Conservation (phyloP, 2,113 vertebrate species). For the Pachypanchax playfairii region DNA sequence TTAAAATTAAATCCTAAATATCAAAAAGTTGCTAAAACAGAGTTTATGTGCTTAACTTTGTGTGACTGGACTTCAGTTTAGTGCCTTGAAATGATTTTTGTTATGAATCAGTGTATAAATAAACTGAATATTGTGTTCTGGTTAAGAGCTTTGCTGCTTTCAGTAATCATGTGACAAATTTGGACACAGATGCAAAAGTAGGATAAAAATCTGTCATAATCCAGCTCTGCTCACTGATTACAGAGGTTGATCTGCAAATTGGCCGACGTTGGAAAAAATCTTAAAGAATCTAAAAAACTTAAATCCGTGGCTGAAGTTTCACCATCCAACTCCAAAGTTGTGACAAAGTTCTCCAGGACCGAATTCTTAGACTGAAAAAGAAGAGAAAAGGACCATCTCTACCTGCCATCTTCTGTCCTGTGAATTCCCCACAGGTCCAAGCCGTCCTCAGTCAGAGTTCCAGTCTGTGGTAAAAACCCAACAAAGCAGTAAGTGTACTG, state of each 20-base stretch:
- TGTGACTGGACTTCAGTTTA: too few species aligned
- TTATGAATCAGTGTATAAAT: background rate
- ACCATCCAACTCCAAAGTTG: background rate
- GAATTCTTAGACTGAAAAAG: background rate
- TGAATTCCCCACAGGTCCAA: slow-evolving; percentile 95
- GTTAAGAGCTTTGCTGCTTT: background rate
- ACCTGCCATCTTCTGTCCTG: slow-evolving; percentile 84
- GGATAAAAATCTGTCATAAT: background rate
- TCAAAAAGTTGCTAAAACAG: too few species aligned
- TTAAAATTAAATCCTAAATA: too few species aligned
- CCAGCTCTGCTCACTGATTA: background rate
- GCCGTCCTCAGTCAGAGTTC: slow-evolving; percentile 96
- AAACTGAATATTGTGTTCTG: too few species aligned
- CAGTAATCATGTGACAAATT: background rate
- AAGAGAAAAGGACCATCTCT: slow-evolving; percentile 23
- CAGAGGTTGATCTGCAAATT: background rate
- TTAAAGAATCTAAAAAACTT: background rate
- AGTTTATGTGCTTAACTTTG: too few species aligned
- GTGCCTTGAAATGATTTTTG: too few species aligned
- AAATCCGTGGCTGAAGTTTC: background rate
- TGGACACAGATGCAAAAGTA: background rate
- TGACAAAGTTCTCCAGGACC: background rate
- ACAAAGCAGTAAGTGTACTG: background rate
- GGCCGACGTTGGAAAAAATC: background rate
- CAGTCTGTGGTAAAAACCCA: slow-evolving; percentile 81